Percentiles rank a stretch among this genome's conserved stretches.
These are phyloP conservation scores for Proctacanthus coquilletti DNA, from an alignment of 1,140 invertebrate species.

Conservation along the genomic window DNA sequence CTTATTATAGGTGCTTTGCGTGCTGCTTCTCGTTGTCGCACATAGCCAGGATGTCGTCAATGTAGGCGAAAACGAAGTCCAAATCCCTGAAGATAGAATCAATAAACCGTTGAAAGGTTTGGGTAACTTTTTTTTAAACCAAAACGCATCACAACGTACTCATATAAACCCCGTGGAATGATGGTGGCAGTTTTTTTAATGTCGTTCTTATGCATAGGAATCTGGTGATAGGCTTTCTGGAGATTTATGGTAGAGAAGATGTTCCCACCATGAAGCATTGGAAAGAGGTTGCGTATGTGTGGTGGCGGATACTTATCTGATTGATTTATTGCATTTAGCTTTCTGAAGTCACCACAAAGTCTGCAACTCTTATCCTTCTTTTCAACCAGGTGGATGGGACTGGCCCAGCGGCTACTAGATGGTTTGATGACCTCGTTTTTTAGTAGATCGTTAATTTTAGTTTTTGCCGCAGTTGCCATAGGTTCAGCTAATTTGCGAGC, in stretches of 20 bases:
- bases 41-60: slow-evolving; percentile 35
- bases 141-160: slow-evolving; percentile 18
- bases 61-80: slow-evolving; percentile 8
- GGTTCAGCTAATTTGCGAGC: slow-evolving; percentile 25
- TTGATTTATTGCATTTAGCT: slow-evolving; percentile 27
- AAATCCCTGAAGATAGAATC: slow-evolving; percentile 5
- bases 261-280: slow-evolving; percentile 17
- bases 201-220: slow-evolving; percentile 19
- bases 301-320: slow-evolving; percentile 23
- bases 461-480: slow-evolving; percentile 12
- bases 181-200: slow-evolving; percentile 25
- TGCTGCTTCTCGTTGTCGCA: too few species aligned
- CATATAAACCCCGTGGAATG: slow-evolving; percentile 20
- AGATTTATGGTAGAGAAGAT: slow-evolving; percentile 34
- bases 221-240: slow-evolving; percentile 32
- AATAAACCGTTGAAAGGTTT: slow-evolving; percentile 7
- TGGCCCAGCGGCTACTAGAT: slow-evolving; percentile 30
- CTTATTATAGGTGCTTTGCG: too few species aligned
- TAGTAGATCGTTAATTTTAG: slow-evolving; percentile 19
- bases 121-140: slow-evolving; percentile 15
- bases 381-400: slow-evolving; percentile 28
- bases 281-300: slow-evolving; percentile 17
- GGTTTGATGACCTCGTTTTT: slow-evolving; percentile 19
- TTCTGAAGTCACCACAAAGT: slow-evolving; percentile 31
- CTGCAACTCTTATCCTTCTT: slow-evolving; percentile 27